Conservation (phyloP, 2,888 invertebrate species). For the Leptinotarsa juncta region DNA sequence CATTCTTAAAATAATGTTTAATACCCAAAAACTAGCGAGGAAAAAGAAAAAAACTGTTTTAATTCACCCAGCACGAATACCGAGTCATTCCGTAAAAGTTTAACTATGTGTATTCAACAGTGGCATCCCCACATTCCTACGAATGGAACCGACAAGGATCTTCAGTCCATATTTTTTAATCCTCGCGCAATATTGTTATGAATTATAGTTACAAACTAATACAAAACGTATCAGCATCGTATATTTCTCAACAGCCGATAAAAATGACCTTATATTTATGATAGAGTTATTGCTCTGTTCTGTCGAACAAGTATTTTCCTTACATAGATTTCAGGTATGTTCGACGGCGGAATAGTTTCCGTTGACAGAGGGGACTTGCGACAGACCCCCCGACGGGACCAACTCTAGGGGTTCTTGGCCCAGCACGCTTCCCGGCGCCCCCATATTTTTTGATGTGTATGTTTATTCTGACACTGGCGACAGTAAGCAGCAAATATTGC, state of each 20-base stretch:
- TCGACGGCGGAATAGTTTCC: slow-evolving; percentile 17
- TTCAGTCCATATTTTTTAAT: not conserved
- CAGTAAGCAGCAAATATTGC: slow-evolving; percentile 36
- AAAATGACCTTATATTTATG: slow-evolving; percentile 10
- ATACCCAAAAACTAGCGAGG: no score
- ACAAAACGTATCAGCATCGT: slow-evolving; percentile 7
- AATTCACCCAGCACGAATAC: no score
- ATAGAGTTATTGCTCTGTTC: slow-evolving; percentile 16
- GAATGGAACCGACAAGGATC: not conserved
- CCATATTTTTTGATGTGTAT: slow-evolving; percentile 51
- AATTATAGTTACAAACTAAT: not conserved
- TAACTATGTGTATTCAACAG: not conserved
- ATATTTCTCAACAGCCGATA: slow-evolving; percentile 16
- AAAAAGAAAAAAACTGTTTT: no score
- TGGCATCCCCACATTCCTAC: not conserved
- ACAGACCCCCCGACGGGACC: slow-evolving; percentile 43
- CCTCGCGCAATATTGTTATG: slow-evolving; percentile 8
- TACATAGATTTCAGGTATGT: slow-evolving; percentile 14
- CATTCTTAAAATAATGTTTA: no score
- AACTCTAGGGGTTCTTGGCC: slow-evolving; percentile 35
- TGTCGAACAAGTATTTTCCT: slow-evolving; percentile 18
- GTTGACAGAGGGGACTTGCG: slow-evolving; percentile 47
- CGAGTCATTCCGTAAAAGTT: no score
- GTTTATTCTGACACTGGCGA: slow-evolving; percentile 33
- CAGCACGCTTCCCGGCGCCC: slow-evolving; percentile 54